These are phyloP conservation scores for Tetrao urogallus DNA, from an alignment of 2,113 vertebrate genomes.

Conservation along the genomic window DNA sequence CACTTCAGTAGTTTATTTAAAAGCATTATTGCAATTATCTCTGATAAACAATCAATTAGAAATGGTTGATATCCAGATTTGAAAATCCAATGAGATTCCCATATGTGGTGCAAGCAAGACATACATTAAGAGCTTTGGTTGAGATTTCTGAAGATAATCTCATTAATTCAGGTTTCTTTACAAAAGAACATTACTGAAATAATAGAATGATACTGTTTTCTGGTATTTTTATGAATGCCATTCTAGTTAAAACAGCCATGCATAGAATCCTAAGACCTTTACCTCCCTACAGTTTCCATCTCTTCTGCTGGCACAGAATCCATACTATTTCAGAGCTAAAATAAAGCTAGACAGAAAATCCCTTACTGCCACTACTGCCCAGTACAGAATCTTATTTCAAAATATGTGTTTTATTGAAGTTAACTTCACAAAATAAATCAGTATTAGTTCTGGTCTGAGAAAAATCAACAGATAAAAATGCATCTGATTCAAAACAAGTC, in stretches of 20 bases:
- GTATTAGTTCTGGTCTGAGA: slow-evolving; percentile 20
- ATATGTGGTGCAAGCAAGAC: slow-evolving; percentile 69
- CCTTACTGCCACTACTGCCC: not conserved
- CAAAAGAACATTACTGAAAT: not conserved
- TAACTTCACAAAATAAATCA: not conserved
- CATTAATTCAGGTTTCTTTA: slow-evolving; percentile 11
- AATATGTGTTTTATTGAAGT: not conserved
- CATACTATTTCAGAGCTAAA: not conserved
- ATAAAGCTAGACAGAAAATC: not conserved
- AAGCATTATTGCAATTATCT: not conserved
- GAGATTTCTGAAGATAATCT: slow-evolving; percentile 61
- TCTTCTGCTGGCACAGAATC: not conserved
- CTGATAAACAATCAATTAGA: not conserved
- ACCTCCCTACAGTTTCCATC: not conserved
- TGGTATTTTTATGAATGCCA: not conserved
- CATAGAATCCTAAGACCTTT: not conserved
- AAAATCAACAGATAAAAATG: not conserved
- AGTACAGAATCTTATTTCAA: not conserved
- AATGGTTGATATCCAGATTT: slow-evolving; percentile 70
- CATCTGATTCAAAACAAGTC: not conserved
- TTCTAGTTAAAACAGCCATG: not conserved
- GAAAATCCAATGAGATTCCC: slow-evolving; percentile 78
- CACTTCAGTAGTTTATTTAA: not conserved
- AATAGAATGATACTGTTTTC: not conserved
- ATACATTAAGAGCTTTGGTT: slow-evolving; percentile 65